Evolutionary conservation across 2,113 vertebrate species (phyloP), one percentile per base, ranked within the genome.

Genomic region (Sapayoa aenigma): DNA sequence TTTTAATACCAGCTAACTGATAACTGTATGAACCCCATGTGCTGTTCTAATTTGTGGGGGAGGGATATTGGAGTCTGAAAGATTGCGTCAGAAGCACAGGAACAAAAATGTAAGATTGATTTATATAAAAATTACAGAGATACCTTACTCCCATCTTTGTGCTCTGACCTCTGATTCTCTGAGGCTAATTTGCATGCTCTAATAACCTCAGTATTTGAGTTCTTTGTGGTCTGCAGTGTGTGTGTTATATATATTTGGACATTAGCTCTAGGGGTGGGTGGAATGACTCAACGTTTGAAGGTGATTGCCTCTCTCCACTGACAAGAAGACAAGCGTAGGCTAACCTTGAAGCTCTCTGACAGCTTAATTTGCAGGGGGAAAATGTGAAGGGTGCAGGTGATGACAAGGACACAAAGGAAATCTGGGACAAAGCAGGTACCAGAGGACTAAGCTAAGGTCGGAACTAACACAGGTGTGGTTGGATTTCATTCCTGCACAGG

Each of bases 311-410:
- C 74, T 82, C 37, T 69, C 25, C 35, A 50, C 76, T 83, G 56
- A 30, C 66, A 37, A 3, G 44, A 60, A 71, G 76, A 65, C 50
- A 55, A 42, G 85, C 4, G 5, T 83, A 58, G 81, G 56, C 69
- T 89, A 60, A 75, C 81, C 77, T 55, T 52, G 52, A 44, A 89
- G 76, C 55, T 50, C 58, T 93, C 78, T 84, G 87, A 93, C 87
- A 95, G 84, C 84, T 95, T 93, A 75, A 88, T 91, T 93, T 91
- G 31, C 58, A 62, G 74, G 55, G 58, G 69, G 30, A 67, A 87
- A 76, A 62, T 28, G 53, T 58, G 42, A 67, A 85, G 79, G 69
- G 65, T 84, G 47, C 13, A 0, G 69, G 49, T 46, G 49, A 58
- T 63, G 79, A 58, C 80, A 85, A 56, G 80, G 65, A 58, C 75